Conservation (phyloP, 2,888 invertebrate genomes). For the Bimastos eiseni region DNA sequence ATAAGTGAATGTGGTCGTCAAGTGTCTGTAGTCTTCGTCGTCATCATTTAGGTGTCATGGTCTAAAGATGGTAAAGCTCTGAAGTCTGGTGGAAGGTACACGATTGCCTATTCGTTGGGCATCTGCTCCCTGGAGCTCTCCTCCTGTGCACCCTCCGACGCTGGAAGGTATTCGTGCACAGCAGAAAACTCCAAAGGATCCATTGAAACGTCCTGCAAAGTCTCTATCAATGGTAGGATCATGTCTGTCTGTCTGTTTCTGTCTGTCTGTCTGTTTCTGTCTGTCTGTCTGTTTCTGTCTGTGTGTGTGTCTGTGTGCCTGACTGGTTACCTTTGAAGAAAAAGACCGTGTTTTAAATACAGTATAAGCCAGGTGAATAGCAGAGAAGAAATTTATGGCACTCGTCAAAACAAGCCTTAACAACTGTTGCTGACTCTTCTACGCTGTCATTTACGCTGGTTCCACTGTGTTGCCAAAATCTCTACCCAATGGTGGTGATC, state of each 20-base stretch:
- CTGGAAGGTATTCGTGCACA: conserved; percentile 91
- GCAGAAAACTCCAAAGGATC: conserved; percentile 91
- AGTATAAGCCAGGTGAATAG: too few relatives aligned
- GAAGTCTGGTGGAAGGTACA: conserved; percentile 77
- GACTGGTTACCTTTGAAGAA: not conserved
- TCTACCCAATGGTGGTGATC: too few relatives aligned
- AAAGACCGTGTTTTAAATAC: too few relatives aligned
- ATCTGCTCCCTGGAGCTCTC: conserved; percentile 95
- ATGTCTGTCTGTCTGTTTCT: not conserved
- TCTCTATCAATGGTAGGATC: conserved; percentile 51
- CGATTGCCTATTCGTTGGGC: conserved; percentile 88
- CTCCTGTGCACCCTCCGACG: conserved; percentile 90
- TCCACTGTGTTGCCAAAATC: too few relatives aligned
- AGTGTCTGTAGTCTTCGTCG: not conserved
- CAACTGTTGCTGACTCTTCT: too few relatives aligned
- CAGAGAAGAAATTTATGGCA: too few relatives aligned
- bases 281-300: not conserved
- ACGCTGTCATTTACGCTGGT: too few relatives aligned
- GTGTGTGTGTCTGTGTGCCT: not conserved
- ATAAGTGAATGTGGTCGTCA: not conserved
- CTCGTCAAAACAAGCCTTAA: too few relatives aligned
- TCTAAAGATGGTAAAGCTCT: conserved; percentile 88
- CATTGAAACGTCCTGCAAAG: conserved; percentile 91
- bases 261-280: not conserved
- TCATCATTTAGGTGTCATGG: conserved; percentile 66